Conservation (phyloP, 2,797 vertebrate genomes). For the Paguma larvata region DNA sequence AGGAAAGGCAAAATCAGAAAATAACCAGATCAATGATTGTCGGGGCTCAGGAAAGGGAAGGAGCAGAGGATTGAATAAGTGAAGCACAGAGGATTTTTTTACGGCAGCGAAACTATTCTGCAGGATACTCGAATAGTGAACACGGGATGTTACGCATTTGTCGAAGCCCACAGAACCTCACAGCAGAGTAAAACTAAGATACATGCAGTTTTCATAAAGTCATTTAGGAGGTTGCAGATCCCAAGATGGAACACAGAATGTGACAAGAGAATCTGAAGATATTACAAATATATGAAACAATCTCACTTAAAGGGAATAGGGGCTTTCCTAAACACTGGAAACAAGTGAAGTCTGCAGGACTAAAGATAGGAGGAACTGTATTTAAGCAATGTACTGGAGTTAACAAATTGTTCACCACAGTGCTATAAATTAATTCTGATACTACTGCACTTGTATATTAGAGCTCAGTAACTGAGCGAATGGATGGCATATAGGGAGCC, state of each 20-base stretch:
- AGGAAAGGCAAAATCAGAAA: not conserved
- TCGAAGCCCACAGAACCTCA: not conserved
- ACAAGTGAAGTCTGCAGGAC: not conserved
- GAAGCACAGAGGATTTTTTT: not conserved
- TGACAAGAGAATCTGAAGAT: not conserved
- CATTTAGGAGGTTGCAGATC: not conserved
- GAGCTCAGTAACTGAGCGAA: not conserved
- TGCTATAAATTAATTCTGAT: not conserved
- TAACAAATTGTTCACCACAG: not conserved
- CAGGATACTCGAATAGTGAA: not conserved
- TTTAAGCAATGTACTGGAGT: not conserved
- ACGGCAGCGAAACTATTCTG: not conserved
- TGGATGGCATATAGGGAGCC: not conserved
- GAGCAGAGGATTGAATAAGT: fast-evolving
- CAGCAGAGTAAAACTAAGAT: not conserved
- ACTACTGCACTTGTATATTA: not conserved
- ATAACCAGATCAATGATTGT: not conserved
- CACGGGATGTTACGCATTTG: not conserved
- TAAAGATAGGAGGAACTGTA: not conserved
- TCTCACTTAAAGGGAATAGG: not conserved
- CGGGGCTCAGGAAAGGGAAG: too few species aligned
- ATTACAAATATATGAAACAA: not conserved
- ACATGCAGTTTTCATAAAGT: not conserved
- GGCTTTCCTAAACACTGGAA: not conserved
- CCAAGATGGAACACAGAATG: not conserved